A percentile compares a stretch with the other conserved stretches of the same genome.
These are phyloP conservation scores for Cyrtodaria siliqua DNA, from an alignment of 2,888 invertebrate species.

Conservation along the genomic window DNA sequence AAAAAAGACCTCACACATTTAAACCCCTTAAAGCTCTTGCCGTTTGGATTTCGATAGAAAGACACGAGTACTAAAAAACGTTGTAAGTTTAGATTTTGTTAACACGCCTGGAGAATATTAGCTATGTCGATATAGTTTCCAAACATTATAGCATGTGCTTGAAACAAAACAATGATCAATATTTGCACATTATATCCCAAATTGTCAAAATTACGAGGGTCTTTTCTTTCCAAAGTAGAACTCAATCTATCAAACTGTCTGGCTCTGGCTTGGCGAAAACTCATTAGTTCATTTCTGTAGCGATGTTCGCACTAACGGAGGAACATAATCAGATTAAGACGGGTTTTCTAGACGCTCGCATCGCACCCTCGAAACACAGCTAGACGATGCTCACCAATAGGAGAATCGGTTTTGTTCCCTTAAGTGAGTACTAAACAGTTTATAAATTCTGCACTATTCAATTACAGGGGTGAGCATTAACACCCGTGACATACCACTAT, in stretches of 20 bases:
- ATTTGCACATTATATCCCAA: constrained; percentile 60
- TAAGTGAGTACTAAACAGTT: constrained; percentile 80
- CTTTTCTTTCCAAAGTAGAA: constrained; percentile 60
- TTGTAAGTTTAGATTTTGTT: no score
- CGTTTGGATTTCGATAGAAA: no score
- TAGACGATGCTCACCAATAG: constrained; percentile 54
- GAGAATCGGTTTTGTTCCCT: constrained; percentile 60
- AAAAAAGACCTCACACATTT: no score
- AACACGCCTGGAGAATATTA: constrained; percentile 18
- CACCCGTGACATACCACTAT: constrained; percentile 64
- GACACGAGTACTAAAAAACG: no score
- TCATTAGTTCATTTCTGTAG: constrained; percentile 57
- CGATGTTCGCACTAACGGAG: constrained; percentile 41
- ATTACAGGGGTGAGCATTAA: constrained; percentile 61
- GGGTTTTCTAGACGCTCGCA: constrained; percentile 60
- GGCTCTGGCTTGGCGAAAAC: constrained; percentile 35
- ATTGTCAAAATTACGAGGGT: constrained; percentile 67
- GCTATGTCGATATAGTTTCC: constrained; percentile 25
- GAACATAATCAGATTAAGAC: constrained; percentile 43
- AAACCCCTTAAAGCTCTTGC: no score
- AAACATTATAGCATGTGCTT: constrained; percentile 61
- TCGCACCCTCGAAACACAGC: constrained; percentile 56
- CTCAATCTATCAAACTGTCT: constrained; percentile 66
- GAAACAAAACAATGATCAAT: constrained; percentile 64
- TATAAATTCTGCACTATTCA: constrained; percentile 78